Base-by-base conservation (phyloP, 1,140 invertebrate genomes). In the Colletes latitarsis region DNA sequence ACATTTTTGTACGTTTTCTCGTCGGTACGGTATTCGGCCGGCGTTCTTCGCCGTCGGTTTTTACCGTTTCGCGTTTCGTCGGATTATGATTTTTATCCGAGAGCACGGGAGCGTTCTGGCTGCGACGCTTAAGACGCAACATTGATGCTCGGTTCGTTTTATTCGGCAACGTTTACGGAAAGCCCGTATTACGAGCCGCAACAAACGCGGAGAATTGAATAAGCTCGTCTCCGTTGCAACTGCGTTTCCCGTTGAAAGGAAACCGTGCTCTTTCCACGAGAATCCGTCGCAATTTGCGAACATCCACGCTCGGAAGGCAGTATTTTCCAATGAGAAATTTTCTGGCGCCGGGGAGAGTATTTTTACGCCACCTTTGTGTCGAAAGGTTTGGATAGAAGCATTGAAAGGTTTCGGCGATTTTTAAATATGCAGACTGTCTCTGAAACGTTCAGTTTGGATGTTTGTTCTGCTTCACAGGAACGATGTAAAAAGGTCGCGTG, bases 161-260 rank as follows among this genome's bases (percentile, higher is more conserved):
- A 73, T 60, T 53, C 71, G 39, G n/a, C 39, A 52, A 53, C 58
- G 75, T 83, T 79, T 79, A 70, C 68, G 60, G 46, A 52, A 73
- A 76, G 66, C 52, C 19, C 49, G 64, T 66, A 70, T 79, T 77
- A 63, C 68, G 69, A 79, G 39, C 6, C 70, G 17, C 58, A 46
- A 67, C 55, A n/a, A 62, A 66, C 43, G 43, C 43, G 64, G 46
- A 58, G 83, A 83, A 79, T 84, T 83, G 81, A 84, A 84, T 73
- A 57, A 82, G 64, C 81, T 15, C 58, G 17, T 17, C 53, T n/a
- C 17, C 21, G 21, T 53, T 39, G 49, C 53, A 46, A 53, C 39
- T 41, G 60, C 41, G 81, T 64, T 49, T 62, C 57, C 17, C 8
- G 14, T 3, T 55, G 53, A 21, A 58, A 21, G 30, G n/a, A 58